Percentiles rank a stretch among this genome's conserved stretches.
Conservation (phyloP, 2,888 invertebrate species). For the Sinodicranocentrus sp. region DNA sequence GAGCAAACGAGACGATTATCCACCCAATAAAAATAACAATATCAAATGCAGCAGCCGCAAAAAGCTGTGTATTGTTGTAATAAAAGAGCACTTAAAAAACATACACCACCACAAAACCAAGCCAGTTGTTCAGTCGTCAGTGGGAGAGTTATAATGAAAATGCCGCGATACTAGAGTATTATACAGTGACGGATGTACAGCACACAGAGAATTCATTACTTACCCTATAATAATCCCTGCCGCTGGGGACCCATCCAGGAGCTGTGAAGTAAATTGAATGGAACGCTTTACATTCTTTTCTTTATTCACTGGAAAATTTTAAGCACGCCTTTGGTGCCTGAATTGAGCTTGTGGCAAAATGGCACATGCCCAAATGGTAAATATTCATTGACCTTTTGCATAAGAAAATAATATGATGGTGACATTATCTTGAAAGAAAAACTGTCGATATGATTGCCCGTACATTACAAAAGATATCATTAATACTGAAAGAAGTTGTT, state of each 20-base stretch:
- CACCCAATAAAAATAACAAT: slow-evolving; percentile 68
- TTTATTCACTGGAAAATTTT: background rate
- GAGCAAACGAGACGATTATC: slow-evolving; percentile 67
- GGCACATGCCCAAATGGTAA: slow-evolving; percentile 55
- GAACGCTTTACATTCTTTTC: slow-evolving; percentile 48
- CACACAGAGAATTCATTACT: slow-evolving; percentile 58
- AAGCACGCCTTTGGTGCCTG: background rate
- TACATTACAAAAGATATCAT: too few species aligned
- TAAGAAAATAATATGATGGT: too few species aligned
- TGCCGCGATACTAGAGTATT: slow-evolving; percentile 32
- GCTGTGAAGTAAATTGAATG: slow-evolving; percentile 47
- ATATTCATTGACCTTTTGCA: slow-evolving; percentile 38
- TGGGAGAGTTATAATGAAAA: background rate
- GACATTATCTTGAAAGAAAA: too few species aligned
- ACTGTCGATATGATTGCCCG: too few species aligned
- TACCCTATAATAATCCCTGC: slow-evolving; percentile 57
- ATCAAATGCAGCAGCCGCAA: slow-evolving; percentile 39
- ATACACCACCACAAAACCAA: background rate
- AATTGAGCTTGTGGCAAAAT: slow-evolving; percentile 7
- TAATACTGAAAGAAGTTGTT: too few species aligned
- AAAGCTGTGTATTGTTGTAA: slow-evolving; percentile 36
- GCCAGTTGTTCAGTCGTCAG: slow-evolving; percentile 22
- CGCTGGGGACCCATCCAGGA: slow-evolving; percentile 52
- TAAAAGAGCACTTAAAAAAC: slow-evolving; percentile 53
- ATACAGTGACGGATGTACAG: too few species aligned